Base-by-base conservation (phyloP, 2,888 invertebrate species). In the Plagiodera versicolora region DNA sequence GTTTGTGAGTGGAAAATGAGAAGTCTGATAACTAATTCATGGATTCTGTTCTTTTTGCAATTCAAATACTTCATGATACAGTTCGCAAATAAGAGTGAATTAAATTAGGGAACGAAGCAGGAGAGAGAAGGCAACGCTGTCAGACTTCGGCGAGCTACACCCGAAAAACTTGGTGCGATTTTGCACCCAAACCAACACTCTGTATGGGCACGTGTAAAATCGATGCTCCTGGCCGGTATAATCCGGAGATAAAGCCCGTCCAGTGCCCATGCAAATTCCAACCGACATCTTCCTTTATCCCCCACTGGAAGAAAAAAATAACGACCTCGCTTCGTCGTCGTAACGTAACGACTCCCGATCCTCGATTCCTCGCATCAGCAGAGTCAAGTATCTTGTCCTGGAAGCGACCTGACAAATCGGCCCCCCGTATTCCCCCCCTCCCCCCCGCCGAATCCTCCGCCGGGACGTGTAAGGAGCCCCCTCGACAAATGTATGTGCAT, bases 401-500 rank as follows among this genome's bases (percentile, higher is more conserved):
- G 58, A 39, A 61, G 56, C 62, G 58, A 58, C 62, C 62, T 62
- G 56, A 62, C 62, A 62, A 62, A 62, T 58, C 56, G 52, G 56
- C 44, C 24, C 39, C 48, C 52, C 62, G 61, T 61, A 61, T 61
- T 61, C 47, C 47, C 62, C 10, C 47, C 51, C 47, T 46, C 62
- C 8, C 39, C 51, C 30, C 56, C 47, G 28, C 58, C 56, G 62
- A 47, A 52, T 44, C 56, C 51, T 56, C 56, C 52, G 44, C 30
- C 44, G 3, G n/a, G 52, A 18, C 58, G 55, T 62, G 62, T 56
- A 24, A 3, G 6, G 24, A 24, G 57, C 58, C 46, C 58, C 35
- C 46, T 24, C 57, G 53, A 63, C 63, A 60, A 63, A 63, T 63
- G 54, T 60, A 63, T 63, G 63, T 63, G 60, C 63, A 63, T 63